Conservation (phyloP, 2,888 invertebrate genomes). For the Parasteatoda lunata region DNA sequence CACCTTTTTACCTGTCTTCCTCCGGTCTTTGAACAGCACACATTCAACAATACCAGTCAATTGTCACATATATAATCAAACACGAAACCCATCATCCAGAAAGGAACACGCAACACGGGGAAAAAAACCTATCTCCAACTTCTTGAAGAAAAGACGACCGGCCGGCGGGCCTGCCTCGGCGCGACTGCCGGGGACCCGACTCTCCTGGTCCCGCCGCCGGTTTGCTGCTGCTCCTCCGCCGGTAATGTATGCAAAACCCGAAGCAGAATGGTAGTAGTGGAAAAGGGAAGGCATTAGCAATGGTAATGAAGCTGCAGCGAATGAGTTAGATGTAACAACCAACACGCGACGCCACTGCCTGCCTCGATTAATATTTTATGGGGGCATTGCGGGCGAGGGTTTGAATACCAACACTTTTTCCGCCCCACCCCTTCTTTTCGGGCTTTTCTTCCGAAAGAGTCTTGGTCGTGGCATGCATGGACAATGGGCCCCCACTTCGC, state of each 20-base stretch:
- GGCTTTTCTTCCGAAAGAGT: conserved; percentile 29
- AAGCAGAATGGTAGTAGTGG: conserved; percentile 52
- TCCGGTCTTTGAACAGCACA: background rate
- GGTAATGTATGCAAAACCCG: conserved; percentile 62
- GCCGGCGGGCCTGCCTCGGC: conserved; percentile 43
- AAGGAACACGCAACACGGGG: background rate
- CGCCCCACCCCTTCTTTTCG: conserved; percentile 2
- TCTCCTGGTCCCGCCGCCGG: conserved; percentile 24
- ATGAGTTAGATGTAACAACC: conserved; percentile 67
- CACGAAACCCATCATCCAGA: background rate
- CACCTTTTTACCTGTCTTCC: background rate
- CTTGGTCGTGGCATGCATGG: conserved; percentile 62
- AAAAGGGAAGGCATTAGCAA: conserved; percentile 66
- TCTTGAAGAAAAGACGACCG: conserved; percentile 18
- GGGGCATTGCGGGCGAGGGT: conserved; percentile 43
- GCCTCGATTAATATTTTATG: conserved; percentile 68
- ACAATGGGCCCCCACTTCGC: conserved; percentile 56
- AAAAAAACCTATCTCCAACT: background rate
- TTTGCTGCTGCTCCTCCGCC: conserved; percentile 39
- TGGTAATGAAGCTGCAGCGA: conserved; percentile 67
- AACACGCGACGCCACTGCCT: conserved; percentile 35
- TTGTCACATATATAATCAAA: background rate
- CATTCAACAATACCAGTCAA: background rate
- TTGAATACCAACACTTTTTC: conserved; percentile 38
- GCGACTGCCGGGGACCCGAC: conserved; percentile 35